Base-by-base conservation (phyloP, 2,888 invertebrate species). In the Polia nebulosa region DNA sequence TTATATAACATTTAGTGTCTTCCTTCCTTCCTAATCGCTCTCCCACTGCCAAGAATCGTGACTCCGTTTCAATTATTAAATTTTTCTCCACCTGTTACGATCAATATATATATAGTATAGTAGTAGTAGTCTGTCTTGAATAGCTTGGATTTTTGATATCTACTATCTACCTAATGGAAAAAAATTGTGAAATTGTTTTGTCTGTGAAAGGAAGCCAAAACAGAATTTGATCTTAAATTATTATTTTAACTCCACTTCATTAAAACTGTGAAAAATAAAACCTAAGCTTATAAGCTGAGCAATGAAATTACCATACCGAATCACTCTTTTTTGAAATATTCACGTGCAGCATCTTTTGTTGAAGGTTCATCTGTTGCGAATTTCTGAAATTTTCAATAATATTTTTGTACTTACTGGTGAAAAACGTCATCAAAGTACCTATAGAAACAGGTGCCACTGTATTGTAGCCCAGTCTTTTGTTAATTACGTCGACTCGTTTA, bases 381-480 rank as follows among this genome's bases (percentile, higher is more conserved):
- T 75, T 27, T 59, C n/a, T 47, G 47, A 61, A 66, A 63, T 66
- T 64, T 52, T 20, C 7, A 59, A 51, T 32, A 61, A 62, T n/a
- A 74, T 36, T n/a, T 36, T 39, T 45, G 17, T 58, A 15, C 29
- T 25, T 58, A 15, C 29, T 25, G 20, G 61, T 45, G 44, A 47
- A 47, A 57, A 59, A 64, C 76, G 70, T 82, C 74, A 76, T 62
- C 63, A 68, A 52, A 56, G 44, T 61, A 11, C 57, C 34, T 67
- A 65, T 75, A 65, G 68, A 63, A 53, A 76, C 79, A 79, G 71
- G 72, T 83, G 81, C 22, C 8, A n/a, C 5, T n/a, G 45, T 69
- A 69, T 73, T 73, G 52, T 83, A 20, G 44, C 20, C 15, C 5
- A 8, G 20, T 62, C 66, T 67, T 76, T 79, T 82, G 76, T 78